Evolutionary conservation across 1,140 invertebrate species (phyloP).

Genomic region (Camponotus vicinus): DNA sequence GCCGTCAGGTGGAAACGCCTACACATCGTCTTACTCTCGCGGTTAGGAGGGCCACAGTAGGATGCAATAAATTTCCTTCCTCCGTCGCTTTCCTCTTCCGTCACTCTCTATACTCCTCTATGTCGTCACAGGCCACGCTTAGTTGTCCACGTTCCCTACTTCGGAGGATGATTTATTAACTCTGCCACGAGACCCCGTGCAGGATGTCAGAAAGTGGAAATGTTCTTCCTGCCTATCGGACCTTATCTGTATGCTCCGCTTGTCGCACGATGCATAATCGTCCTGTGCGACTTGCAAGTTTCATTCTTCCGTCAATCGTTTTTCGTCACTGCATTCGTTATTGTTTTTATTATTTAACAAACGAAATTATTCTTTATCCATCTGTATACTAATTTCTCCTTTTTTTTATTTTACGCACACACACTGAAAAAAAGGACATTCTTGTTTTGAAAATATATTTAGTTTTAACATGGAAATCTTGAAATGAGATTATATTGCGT

Average conservation of each 20-base stretch:
- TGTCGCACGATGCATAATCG: conserved; percentile 18
- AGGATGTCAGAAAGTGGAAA: conserved; percentile 59
- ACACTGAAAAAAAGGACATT: too few relatives aligned
- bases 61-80: conserved; percentile 62
- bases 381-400: neutral
- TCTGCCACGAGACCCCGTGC: conserved; percentile 23
- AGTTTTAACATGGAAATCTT: too few relatives aligned
- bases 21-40: conserved; percentile 28
- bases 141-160: conserved; percentile 29
- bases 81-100: conserved; percentile 18
- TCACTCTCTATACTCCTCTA: conserved; percentile 15
- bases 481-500: too few relatives aligned
- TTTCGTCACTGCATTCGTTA: neutral
- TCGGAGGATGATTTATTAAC: conserved; percentile 67
- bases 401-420: too few relatives aligned
- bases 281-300: neutral
- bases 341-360: neutral
- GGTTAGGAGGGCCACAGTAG: conserved; percentile 13
- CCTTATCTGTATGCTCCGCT: conserved; percentile 34
- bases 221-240: conserved; percentile 39
- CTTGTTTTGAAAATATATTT: too few relatives aligned
- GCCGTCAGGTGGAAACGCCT: conserved; percentile 25
- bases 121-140: neutral
- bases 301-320: neutral
- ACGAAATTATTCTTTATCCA: neutral